Evolutionary conservation across 2,113 vertebrate species (phyloP), one percentile per base, ranked within the genome.

Genomic region (Athene noctua): DNA sequence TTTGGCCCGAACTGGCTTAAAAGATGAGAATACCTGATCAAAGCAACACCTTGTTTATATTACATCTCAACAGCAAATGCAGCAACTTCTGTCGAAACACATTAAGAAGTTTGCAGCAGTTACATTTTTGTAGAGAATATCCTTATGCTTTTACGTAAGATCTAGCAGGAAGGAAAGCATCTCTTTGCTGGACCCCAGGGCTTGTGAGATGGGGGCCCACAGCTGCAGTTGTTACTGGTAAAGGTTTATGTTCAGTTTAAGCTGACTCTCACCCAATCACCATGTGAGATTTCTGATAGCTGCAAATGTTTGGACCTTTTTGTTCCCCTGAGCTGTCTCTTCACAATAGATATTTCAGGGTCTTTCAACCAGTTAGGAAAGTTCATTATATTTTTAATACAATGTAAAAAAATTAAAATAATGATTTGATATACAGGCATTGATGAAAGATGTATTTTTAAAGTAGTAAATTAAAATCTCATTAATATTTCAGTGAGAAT

Each of bases 401-500:
- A 97, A 98, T 98, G 97, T 95, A 94, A 94, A 96, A 96, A 97
- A 98, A 98, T 94, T 96, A 97, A 98, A 98, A 97, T 97, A 96
- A 97, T 96, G 94, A 98, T 97, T 98, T 97, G 95, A 97, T 97
- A 97, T 96, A 97, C 88, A 98, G 97, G 96, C 90, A 26, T 97
- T 98, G 98, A 98, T 98, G 98, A 98, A 98, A 98, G 97, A 98
- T 97, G 97, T 97, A 93, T 98, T 98, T 98, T 98, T 98, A 97
- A 98, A 98, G 97, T 96, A 98, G 97, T 98, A 98, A 98, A 98
- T 98, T 98, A 98, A 98, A 98, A 98, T 97, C 98, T 98, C 98
- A 98, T 98, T 98, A 98, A 98, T 98, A 98, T 98, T 98, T 98
- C 97, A 98, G 96, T 89, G 89, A 97, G 97, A 98, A 95, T 98